Evolutionary conservation across 1,140 invertebrate species (phyloP).

Genomic region (Drosophila suzukii): DNA sequence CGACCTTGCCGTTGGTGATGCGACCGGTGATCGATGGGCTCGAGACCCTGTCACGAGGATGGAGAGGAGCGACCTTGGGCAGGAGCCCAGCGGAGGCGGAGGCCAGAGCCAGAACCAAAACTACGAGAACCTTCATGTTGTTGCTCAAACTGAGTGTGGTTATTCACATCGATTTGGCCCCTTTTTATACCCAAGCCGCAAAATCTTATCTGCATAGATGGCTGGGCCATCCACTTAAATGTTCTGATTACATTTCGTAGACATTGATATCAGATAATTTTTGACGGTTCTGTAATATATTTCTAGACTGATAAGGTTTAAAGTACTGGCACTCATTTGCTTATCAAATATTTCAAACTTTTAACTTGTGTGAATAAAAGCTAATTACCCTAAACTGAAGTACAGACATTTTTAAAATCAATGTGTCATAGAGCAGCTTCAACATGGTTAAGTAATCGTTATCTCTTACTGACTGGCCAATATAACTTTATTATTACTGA

Average conservation of each 20-base stretch:
- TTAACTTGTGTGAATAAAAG: background rate
- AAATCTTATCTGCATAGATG: constrained; percentile 4
- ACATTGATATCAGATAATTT: background rate
- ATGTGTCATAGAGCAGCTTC: background rate
- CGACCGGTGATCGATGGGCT: constrained; percentile 55
- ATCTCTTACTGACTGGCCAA: background rate
- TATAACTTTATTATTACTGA: background rate
- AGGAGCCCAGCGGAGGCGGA: constrained; percentile 62
- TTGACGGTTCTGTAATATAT: background rate
- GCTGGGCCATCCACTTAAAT: background rate
- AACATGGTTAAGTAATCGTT: background rate
- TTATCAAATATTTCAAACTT: background rate
- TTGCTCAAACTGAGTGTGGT: constrained; percentile 56
- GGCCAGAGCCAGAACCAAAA: constrained; percentile 70
- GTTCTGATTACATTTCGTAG: constrained; percentile 7
- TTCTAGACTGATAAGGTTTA: background rate
- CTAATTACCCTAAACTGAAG: background rate
- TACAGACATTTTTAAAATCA: background rate
- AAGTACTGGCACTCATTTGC: background rate
- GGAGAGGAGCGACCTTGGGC: constrained; percentile 35
- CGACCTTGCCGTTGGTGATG: constrained; percentile 69
- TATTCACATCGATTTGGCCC: background rate
- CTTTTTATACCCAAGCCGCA: constrained; percentile 1
- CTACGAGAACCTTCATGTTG: constrained; percentile 74
- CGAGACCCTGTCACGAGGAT: constrained; percentile 52